Percentiles rank a stretch among this genome's conserved stretches.
phyloP scores from a whole-genome alignment of 92 coral and sea anemone species.

The Epizoanthus rinbou region DNA sequence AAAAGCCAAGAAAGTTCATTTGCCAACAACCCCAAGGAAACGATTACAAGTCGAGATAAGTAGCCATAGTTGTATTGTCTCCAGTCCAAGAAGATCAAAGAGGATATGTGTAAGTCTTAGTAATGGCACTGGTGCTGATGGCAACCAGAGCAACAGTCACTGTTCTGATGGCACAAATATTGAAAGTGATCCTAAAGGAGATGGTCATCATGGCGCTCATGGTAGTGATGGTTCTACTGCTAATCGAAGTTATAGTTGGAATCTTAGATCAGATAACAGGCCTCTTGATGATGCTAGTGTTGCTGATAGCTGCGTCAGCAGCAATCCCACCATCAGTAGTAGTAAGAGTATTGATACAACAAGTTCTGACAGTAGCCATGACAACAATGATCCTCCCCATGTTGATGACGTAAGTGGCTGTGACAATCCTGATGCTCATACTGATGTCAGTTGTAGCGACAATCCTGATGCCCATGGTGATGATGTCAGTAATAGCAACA shows the following conservation, averaged over 20 bases:
- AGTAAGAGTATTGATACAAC: neutral
- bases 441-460: neutral
- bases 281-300: neutral
- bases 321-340: neutral
- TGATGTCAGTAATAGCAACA: neutral
- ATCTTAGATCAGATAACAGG: no score
- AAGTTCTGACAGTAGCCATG: neutral
- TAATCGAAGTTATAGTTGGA: no score
- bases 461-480: neutral
- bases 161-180: neutral
- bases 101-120: neutral
- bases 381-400: neutral
- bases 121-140: neutral
- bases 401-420: neutral
- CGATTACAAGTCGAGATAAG: neutral
- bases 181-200: neutral
- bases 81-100: neutral
- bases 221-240: neutral
- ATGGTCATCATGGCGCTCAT: neutral
- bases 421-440: neutral
- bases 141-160: neutral
- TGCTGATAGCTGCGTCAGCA: neutral
- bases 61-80: neutral
- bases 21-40: neutral
- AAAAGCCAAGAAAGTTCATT: neutral